Evolutionary conservation across 2,113 vertebrate species (phyloP).

Genomic region (Turdus rufiventris): DNA sequence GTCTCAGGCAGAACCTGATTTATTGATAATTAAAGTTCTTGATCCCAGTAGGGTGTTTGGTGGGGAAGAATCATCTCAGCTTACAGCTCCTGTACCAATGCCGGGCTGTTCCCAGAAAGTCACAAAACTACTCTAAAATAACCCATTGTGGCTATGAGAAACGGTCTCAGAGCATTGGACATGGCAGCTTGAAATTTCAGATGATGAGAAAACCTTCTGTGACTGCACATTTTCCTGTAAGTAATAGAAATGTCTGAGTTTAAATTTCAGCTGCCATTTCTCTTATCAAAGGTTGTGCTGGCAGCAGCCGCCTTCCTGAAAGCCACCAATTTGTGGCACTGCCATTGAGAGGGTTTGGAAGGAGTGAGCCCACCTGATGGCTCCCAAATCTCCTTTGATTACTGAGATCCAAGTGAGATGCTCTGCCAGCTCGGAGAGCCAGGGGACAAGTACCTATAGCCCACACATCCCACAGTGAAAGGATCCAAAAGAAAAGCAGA

Average conservation of each 20-base stretch:
- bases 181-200: background rate
- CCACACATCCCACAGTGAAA: background rate
- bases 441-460: background rate
- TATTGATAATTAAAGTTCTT: background rate
- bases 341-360: background rate
- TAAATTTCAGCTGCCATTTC: constrained; percentile 50
- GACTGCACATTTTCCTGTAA: background rate
- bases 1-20: background rate
- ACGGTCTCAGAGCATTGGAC: background rate
- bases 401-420: background rate
- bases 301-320: background rate
- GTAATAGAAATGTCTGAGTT: constrained; percentile 30
- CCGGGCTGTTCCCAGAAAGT: background rate
- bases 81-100: background rate
- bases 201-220: constrained; percentile 25
- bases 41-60: background rate
- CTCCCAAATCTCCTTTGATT: constrained; percentile 24
- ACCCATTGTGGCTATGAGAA: background rate
- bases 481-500: background rate
- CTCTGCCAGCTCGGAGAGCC: background rate
- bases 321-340: constrained; percentile 4
- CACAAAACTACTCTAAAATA: background rate
- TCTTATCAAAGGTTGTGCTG: background rate
- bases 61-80: background rate
- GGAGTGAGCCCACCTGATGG: background rate